Evolutionary conservation across 2,797 vertebrate species (phyloP).

Genomic region (Lagothrix lagotricha): DNA sequence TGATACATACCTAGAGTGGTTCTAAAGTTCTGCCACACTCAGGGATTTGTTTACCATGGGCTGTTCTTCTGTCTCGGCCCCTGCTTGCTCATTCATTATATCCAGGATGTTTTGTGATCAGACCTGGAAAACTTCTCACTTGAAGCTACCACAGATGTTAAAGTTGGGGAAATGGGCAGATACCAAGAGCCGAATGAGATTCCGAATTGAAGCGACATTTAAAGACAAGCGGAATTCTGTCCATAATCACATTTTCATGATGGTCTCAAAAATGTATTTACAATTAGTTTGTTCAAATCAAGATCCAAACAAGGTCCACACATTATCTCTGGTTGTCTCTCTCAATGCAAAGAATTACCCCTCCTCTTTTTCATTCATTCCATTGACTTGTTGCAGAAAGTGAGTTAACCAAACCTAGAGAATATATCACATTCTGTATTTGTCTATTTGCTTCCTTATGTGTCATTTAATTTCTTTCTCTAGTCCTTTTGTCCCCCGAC

Average conservation of each 20-base stretch:
- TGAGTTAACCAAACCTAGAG: not conserved
- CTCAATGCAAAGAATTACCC: not conserved
- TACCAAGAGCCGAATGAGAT: not conserved
- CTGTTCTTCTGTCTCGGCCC: not conserved
- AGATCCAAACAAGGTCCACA: not conserved
- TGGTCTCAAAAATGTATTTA: slow-evolving; percentile 14
- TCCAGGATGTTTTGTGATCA: not conserved
- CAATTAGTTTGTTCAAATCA: not conserved
- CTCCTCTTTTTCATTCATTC: slow-evolving; percentile 1
- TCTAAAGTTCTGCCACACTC: not conserved
- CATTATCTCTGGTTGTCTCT: not conserved
- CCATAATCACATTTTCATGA: not conserved
- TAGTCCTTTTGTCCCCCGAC: not conserved
- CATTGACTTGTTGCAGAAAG: slow-evolving; percentile 13
- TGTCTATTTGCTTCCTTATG: slow-evolving; percentile 24
- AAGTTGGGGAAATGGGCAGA: not conserved
- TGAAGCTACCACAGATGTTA: not conserved
- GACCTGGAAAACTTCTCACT: not conserved
- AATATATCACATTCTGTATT: not conserved
- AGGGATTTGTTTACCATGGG: not conserved
- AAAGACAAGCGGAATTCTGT: not conserved
- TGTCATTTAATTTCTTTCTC: slow-evolving; percentile 24
- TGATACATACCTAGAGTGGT: not conserved
- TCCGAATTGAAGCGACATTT: not conserved
- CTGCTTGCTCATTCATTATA: not conserved